phyloP scores from a whole-genome alignment of 2,797 vertebrate species.

The Cossypha polioptera region DNA sequence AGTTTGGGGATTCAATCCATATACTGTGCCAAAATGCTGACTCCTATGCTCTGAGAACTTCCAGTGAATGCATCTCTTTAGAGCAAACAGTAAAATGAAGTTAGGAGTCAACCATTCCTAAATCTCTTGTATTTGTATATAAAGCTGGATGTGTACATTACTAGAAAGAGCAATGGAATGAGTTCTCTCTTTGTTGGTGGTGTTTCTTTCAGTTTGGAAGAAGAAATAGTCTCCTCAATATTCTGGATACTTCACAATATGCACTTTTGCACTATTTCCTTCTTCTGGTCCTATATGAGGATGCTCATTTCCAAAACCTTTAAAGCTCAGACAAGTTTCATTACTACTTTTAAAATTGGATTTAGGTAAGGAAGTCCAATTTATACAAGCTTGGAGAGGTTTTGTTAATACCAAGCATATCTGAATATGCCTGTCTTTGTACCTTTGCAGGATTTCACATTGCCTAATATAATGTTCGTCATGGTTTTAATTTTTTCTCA shows the following conservation, averaged over 20 bases:
- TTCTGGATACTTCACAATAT: neutral
- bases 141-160: neutral
- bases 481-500: conserved; percentile 68
- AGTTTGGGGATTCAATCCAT: neutral
- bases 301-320: conserved; percentile 8
- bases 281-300: neutral
- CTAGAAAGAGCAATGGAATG: neutral
- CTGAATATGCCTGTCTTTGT: conserved; percentile 55
- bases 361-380: conserved; percentile 43
- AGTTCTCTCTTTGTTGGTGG: neutral
- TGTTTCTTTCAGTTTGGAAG: neutral
- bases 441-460: conserved; percentile 40
- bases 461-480: conserved; percentile 34
- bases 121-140: neutral
- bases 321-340: conserved; percentile 33
- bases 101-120: neutral
- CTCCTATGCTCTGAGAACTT: neutral
- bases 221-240: neutral
- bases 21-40: conserved; percentile 35
- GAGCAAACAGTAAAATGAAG: neutral
- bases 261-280: neutral
- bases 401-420: conserved; percentile 45
- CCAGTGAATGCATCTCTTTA: neutral
- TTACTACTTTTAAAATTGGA: conserved; percentile 41
- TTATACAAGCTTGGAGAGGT: conserved; percentile 20